phyloP scores from a whole-genome alignment of 2,797 vertebrate species.

The Crocodylus rhombifer region DNA sequence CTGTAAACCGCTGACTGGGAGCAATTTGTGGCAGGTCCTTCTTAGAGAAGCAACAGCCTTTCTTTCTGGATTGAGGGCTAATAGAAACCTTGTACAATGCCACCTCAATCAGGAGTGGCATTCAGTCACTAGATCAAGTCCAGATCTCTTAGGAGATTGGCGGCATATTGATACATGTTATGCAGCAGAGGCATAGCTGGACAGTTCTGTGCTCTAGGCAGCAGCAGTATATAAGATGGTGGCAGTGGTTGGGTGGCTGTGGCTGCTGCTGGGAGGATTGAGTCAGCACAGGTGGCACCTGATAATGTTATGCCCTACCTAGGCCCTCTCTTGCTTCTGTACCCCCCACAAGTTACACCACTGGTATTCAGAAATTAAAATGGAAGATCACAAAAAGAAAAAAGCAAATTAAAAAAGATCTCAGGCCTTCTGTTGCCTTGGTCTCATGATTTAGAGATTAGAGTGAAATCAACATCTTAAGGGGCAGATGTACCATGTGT shows the following conservation, averaged over 20 bases:
- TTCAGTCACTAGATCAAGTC: slow-evolving; percentile 27
- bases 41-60: slow-evolving; percentile 12
- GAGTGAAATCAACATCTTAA: fast-evolving
- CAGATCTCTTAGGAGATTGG: not conserved
- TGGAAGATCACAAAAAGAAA: not conserved
- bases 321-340: too few species aligned
- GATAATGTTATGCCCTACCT: too few species aligned
- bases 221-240: not conserved
- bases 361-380: not conserved
- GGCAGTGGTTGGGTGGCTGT: too few species aligned
- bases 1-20: too few species aligned
- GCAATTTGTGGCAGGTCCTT: not conserved
- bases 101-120: slow-evolving; percentile 46
- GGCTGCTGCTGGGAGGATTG: too few species aligned
- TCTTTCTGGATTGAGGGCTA: slow-evolving; percentile 46
- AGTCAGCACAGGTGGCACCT: too few species aligned
- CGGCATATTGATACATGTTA: not conserved
- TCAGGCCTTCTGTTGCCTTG: not conserved
- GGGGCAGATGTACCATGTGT: not conserved
- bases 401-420: not conserved
- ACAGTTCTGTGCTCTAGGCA: not conserved
- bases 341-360: too few species aligned
- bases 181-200: not conserved
- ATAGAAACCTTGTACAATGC: slow-evolving; percentile 21
- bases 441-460: not conserved